Base-by-base conservation (phyloP, 2,797 vertebrate species). In the Platyrinchus mystaceus region DNA sequence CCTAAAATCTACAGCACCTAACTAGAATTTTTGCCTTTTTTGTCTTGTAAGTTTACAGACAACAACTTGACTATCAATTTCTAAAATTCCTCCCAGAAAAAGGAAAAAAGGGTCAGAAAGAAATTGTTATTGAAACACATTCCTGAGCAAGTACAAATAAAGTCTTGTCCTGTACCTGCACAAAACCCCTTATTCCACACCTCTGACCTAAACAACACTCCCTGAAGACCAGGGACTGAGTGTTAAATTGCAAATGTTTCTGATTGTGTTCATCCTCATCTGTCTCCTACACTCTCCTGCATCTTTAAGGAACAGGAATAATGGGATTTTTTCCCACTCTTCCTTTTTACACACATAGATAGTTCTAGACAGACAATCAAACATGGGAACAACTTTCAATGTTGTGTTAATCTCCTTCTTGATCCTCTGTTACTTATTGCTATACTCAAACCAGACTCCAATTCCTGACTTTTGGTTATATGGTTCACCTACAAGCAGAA, bases 311-410 rank as follows among this genome's bases (percentile, higher is more conserved):
- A 66, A 43, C 10, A 50, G 46, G 12, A 41, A 30, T 0, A 67
- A 21, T 4, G 13, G 4, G 5, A 10, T 3, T 5, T 19, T 49
- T 27, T 52, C 1, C 19, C 27, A 59, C 18, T 26, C 17, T 28
- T 46, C 9, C 52, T 41, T 12, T 52, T 79, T 30, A 70, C 9
- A 56, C 5, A 53, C 6, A 18, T 0, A 15, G 0, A 2, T 16
- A 58, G 23, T 60, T 56, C 32, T 18, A 74, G 12, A 56, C 53
- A 71, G 12, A 10, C 15, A 37, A 60, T 30, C 10, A 73, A 68
- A 62, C 9, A 24, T 2, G 5, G 19, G 12, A 34, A n/a, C 16
- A 14, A 56, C 50, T 8, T 64, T 43, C 44, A 84, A 1, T 34
- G 39, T 10, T 14, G 27, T 27, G 62, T 82, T 23, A 7, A 41